These are phyloP conservation scores for Chaitophorus viminalis DNA, from an alignment of 2,888 invertebrate species.

Conservation along the genomic window DNA sequence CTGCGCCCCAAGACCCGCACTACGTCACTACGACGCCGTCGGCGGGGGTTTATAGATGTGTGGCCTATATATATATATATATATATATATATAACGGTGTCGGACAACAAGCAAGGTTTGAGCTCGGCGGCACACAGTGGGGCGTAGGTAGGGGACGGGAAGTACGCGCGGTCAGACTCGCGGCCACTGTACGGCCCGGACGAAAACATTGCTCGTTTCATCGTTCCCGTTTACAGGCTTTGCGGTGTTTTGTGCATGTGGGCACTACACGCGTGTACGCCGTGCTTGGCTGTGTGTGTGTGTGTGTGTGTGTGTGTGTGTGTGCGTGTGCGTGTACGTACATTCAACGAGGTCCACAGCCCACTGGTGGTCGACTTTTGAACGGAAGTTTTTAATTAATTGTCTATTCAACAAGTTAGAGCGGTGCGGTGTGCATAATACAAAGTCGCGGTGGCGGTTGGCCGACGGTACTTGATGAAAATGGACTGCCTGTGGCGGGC, in stretches of 20 bases:
- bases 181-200: not conserved
- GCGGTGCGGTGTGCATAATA: not conserved
- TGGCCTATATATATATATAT: no score
- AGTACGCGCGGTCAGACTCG: not conserved
- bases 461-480: slow-evolving; percentile 3
- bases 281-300: not conserved
- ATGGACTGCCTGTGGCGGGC: not conserved
- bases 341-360: no score
- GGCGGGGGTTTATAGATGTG: not conserved
- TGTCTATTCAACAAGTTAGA: slow-evolving; percentile 59
- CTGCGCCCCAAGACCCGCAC: not conserved
- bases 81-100: slow-evolving; percentile 1
- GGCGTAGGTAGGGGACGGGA: not conserved
- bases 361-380: slow-evolving; percentile 8
- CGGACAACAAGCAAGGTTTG: not conserved
- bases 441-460: not conserved
- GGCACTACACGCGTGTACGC: no score
- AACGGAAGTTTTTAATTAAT: slow-evolving; percentile 58
- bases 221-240: no score
- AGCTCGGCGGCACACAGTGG: no score
- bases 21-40: not conserved
- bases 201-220: no score
- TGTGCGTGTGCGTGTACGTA: not conserved
- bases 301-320: no score
- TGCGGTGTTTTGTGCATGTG: no score